Percentiles rank a stretch among this genome's conserved stretches.
Conservation (phyloP, 2,888 invertebrate species). For the Lissonota sp. region DNA sequence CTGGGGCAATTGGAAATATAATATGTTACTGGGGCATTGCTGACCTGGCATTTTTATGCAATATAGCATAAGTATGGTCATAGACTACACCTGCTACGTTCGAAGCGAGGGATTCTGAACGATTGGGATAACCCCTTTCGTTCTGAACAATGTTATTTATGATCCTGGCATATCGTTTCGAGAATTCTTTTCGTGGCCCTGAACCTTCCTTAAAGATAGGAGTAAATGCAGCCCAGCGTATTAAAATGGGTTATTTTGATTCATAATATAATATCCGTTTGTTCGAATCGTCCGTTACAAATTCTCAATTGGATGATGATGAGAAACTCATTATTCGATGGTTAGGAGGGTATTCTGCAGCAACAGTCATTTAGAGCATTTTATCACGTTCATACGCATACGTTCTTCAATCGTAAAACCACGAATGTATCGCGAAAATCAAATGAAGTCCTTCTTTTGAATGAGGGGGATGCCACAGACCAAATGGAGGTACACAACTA, state of each 20-base stretch:
- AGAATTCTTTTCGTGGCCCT: background rate
- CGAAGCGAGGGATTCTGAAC: constrained; percentile 12
- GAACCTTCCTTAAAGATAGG: no score
- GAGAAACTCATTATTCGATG: no score
- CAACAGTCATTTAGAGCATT: no score
- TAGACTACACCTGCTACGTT: constrained; percentile 41
- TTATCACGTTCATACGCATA: background rate
- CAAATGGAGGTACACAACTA: no score
- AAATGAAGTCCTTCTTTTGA: background rate
- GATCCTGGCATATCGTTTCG: constrained; percentile 8
- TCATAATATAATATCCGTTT: background rate
- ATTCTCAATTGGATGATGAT: no score
- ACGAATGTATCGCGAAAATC: background rate
- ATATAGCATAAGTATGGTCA: constrained; percentile 38
- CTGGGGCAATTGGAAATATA: constrained; percentile 41
- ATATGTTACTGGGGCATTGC: constrained; percentile 39
- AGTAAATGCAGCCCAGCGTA: no score
- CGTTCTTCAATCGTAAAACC: background rate
- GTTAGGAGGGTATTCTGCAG: no score
- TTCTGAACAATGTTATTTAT: constrained; percentile 35
- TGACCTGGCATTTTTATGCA: constrained; percentile 47
- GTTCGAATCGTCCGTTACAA: background rate
- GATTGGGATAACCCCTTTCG: constrained; percentile 10
- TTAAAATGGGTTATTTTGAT: constrained; percentile 12
- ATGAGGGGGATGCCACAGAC: background rate